Base-by-base conservation (phyloP, 2,888 invertebrate species). In the Epistrophe grossulariae region DNA sequence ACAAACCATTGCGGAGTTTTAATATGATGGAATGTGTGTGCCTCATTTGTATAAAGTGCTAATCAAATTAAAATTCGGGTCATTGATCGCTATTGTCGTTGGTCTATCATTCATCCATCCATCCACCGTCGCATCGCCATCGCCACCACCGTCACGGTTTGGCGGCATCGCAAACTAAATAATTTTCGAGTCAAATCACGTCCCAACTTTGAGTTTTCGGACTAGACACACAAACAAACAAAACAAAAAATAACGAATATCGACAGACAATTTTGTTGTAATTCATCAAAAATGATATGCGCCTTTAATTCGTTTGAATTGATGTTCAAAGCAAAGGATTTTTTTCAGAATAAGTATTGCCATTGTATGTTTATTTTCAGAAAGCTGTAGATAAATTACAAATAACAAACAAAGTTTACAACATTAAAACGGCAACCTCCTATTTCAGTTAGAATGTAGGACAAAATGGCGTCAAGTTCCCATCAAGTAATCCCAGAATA, bases 31-130 rank as follows among this genome's bases (percentile, higher is more conserved):
- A 48, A 17, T 48, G 55, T 55, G 13, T 55, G 24, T 24, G 40
- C 13, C 40, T 60, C 60, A 60, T 60, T 60, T 8, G 24, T 24
- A 19, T 11, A 60, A 60, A 60, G 38, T 38, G 38, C 38, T 40
- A 60, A 60, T 60, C 60, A 24, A 60, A 60, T 60, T 40, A 60
- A 24, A 40, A 60, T 60, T 60, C 38, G 40, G 60, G 40, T 38
- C 55, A 28, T 55, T 55, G 55, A 13, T 28, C 55, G 28, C 15
- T 55, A 24, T 24, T 52, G 2, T 48, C 19, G 13, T 48, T 48
- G 19, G 19, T 15, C 15, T 13, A 24, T 7, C 24, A 52, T 24
- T 13, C 24, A 24, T 24, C 52, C 2, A 13, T 52, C 19, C 7
- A 31, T 5, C 31, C 31, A 31, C 5, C 31, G 31, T 31, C 6